Percentiles rank a stretch among this genome's conserved stretches.
These are phyloP conservation scores for Grallaria varia DNA, from an alignment of 2,113 vertebrate genomes.

Conservation along the genomic window DNA sequence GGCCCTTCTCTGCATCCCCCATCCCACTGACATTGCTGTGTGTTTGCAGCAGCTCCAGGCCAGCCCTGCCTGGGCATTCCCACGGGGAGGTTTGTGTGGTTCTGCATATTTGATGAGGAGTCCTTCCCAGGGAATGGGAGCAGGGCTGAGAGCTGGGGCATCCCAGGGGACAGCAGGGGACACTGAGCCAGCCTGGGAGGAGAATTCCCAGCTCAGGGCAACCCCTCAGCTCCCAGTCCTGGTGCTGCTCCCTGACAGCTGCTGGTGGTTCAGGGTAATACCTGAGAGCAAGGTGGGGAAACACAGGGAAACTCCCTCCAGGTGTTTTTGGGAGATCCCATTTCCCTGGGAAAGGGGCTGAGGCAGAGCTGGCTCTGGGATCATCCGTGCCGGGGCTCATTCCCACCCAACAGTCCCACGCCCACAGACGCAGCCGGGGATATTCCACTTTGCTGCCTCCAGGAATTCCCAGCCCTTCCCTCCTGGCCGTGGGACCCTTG, in stretches of 20 bases:
- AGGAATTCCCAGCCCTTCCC: not conserved
- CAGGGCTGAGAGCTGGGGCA: fast-evolving
- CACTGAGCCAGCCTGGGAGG: not conserved
- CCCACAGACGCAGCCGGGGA: fast-evolving
- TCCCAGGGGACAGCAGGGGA: not conserved
- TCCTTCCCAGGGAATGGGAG: fast-evolving
- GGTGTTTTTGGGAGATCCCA: not conserved
- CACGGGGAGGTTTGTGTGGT: not conserved
- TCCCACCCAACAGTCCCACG: not conserved
- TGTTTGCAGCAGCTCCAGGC: not conserved
- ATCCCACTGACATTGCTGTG: not conserved
- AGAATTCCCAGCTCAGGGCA: constrained; percentile 39
- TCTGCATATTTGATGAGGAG: not conserved
- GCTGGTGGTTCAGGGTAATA: not conserved
- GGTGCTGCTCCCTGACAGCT: not conserved
- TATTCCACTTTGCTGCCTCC: not conserved
- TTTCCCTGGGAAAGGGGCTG: not conserved
- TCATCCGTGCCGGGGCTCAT: not conserved
- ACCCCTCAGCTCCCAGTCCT: not conserved
- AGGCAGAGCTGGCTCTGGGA: not conserved
- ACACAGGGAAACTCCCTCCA: fast-evolving
- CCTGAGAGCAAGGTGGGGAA: not conserved
- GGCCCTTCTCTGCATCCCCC: not conserved
- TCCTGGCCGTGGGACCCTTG: not conserved
- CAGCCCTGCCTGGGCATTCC: not conserved